Percentiles rank a stretch among this genome's conserved stretches.
These are phyloP conservation scores for Bufo bufo DNA, from an alignment of 2,113 vertebrate species.

Conservation along the genomic window DNA sequence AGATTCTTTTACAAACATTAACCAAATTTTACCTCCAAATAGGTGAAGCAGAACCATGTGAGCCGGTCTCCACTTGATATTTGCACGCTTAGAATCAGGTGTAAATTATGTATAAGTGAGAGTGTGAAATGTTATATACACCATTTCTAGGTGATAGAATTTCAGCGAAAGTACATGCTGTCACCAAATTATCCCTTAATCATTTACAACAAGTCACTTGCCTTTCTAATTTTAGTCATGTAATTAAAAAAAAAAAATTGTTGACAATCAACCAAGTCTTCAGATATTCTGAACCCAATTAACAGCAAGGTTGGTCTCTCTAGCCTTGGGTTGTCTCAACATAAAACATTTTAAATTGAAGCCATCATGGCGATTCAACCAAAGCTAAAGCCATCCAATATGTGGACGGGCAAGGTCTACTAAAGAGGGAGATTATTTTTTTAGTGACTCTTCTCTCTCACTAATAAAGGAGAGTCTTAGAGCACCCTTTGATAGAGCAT, in stretches of 20 bases:
- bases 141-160: slow-evolving; percentile 53
- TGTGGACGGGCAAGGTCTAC: no score
- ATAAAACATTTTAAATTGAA: not conserved
- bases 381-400: no score
- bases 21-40: not conserved
- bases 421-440: no score
- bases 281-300: not conserved
- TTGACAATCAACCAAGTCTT: not conserved
- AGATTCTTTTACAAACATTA: not conserved
- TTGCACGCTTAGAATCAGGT: slow-evolving; percentile 50
- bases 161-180: slow-evolving; percentile 49
- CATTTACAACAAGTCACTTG: slow-evolving; percentile 51
- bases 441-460: no score
- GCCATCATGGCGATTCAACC: not conserved
- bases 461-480: no score
- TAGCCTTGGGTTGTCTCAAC: not conserved
- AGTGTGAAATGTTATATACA: slow-evolving; percentile 53
- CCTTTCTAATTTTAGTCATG: slow-evolving; percentile 18
- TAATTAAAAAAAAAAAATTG: not conserved
- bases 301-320: not conserved
- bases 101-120: slow-evolving; percentile 56
- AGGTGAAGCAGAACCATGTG: not conserved
- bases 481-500: no score
- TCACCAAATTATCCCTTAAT: slow-evolving; percentile 50
- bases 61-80: slow-evolving; percentile 18